Base-by-base conservation (phyloP, 2,888 invertebrate genomes). In the Pyrrhosoma nymphula region DNA sequence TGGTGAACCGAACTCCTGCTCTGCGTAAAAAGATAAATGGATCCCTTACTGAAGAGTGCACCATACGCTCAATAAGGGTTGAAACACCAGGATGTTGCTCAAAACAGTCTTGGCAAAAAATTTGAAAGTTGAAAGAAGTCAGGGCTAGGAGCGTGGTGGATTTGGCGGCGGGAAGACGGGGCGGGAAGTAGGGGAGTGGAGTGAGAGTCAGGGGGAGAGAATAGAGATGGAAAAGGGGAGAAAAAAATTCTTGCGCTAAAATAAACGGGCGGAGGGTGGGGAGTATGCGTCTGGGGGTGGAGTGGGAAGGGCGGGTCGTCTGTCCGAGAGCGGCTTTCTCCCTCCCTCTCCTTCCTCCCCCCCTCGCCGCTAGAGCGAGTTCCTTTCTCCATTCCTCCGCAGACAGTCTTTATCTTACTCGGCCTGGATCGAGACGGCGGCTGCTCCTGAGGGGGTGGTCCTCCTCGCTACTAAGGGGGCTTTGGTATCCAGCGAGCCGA, bases 211-310 rank as follows among this genome's bases (percentile, higher is more conserved):
- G 82, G 18, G 0, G 47, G 69, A 39, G 18, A 89, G 20, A 20
- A 20, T 47, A 20, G 16, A 55, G n/a, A n/a, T 6, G n/a, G n/a
- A 56, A 55, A 4, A n/a, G 89, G 18, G 0, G 60, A 63, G 39
- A 75, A 93, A 75, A 75, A 91, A 75, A 93, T 75, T 63, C 69
- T 4, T 26, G 93, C 47, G 93, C 69, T 16, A 93, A 75, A 93
- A 93, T 93, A 93, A 93, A 93, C 93, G 69, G 75, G 26, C 4
- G 69, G 93, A 23, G 20, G 60, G 60, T 1, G 60, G 56, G 56
- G 56, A 56, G 56, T n/a, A 0, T 60, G 35, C 26, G 89, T 20
- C 55, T 14, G 8, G 35, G 90, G 26, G 60, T 30, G 63, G 35
- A 39, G 47, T 30, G 23, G 1, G 91, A 35, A 16, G 55, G 55